phyloP scores from a whole-genome alignment of 2,888 invertebrate genomes.

The Lamellibrachia satsuma region DNA sequence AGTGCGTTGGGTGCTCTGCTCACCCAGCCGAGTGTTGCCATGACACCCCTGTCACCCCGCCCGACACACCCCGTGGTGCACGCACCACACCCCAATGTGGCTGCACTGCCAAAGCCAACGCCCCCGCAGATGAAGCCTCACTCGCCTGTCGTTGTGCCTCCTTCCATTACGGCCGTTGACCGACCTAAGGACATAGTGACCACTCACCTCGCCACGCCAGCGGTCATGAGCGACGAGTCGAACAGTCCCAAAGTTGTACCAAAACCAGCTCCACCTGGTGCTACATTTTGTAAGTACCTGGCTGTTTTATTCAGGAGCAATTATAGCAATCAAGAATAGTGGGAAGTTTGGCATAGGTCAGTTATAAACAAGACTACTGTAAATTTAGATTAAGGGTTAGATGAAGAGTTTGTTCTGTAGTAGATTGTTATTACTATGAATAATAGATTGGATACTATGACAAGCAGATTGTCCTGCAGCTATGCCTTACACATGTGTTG shows the following conservation, averaged over 20 bases:
- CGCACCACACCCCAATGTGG: neutral
- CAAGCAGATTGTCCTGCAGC: neutral
- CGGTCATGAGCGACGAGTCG: slow-evolving; percentile 52
- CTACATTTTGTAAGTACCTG: slow-evolving; percentile 57
- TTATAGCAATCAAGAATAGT: neutral
- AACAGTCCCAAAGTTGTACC: slow-evolving; percentile 56
- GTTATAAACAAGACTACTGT: neutral
- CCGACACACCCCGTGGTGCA: neutral
- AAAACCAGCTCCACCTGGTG: slow-evolving; percentile 59
- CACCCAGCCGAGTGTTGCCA: slow-evolving; percentile 28
- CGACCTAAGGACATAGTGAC: slow-evolving; percentile 32
- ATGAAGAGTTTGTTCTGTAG: too few relatives aligned
- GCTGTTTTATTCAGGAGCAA: too few relatives aligned
- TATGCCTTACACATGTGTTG: neutral
- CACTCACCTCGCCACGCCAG: slow-evolving; percentile 18
- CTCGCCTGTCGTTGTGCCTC: neutral
- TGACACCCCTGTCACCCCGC: slow-evolving; percentile 3
- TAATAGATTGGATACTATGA: neutral
- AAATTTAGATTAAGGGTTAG: too few relatives aligned
- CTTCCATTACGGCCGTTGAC: neutral
- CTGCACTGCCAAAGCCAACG: neutral
- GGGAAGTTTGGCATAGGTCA: neutral
- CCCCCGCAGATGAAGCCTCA: slow-evolving; percentile 25
- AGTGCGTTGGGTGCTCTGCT: slow-evolving; percentile 38
- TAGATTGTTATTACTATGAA: neutral